Conservation (phyloP, 2,888 invertebrate species). For the Oasisia sp. region DNA sequence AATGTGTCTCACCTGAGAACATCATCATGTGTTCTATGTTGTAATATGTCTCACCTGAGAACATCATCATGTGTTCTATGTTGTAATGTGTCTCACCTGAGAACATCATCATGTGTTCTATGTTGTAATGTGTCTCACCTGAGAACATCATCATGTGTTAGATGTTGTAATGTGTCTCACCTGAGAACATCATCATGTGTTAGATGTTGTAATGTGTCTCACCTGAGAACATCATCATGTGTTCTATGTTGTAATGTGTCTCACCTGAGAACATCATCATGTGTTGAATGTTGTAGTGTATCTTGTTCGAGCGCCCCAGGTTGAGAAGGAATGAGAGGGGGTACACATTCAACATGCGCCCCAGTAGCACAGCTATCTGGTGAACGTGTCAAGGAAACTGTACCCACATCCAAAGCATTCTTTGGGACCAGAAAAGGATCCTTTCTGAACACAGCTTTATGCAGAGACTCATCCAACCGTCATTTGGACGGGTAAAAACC, state of each 20-base stretch:
- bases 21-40: neutral
- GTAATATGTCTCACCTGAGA: neutral
- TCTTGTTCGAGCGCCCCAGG: slow-evolving; percentile 85
- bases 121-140: neutral
- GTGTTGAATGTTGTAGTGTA: slow-evolving; percentile 93
- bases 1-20: neutral
- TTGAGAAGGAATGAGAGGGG: slow-evolving; percentile 93
- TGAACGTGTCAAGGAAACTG: slow-evolving; percentile 36
- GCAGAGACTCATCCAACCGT: too few relatives aligned
- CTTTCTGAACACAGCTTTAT: too few relatives aligned
- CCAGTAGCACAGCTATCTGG: slow-evolving; percentile 88
- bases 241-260: slow-evolving; percentile 1
- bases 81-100: neutral
- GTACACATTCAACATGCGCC: slow-evolving; percentile 94
- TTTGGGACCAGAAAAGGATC: too few relatives aligned
- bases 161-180: neutral
- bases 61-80: neutral
- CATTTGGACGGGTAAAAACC: too few relatives aligned
- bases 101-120: neutral
- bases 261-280: slow-evolving; percentile 95
- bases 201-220: neutral
- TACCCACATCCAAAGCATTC: neutral
- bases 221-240: neutral
- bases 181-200: neutral
- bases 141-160: neutral